Percentiles rank a stretch among this genome's conserved stretches.
These are phyloP conservation scores for Aphaenogaster ashmeadi DNA, from an alignment of 1,140 invertebrate genomes.

Conservation along the genomic window DNA sequence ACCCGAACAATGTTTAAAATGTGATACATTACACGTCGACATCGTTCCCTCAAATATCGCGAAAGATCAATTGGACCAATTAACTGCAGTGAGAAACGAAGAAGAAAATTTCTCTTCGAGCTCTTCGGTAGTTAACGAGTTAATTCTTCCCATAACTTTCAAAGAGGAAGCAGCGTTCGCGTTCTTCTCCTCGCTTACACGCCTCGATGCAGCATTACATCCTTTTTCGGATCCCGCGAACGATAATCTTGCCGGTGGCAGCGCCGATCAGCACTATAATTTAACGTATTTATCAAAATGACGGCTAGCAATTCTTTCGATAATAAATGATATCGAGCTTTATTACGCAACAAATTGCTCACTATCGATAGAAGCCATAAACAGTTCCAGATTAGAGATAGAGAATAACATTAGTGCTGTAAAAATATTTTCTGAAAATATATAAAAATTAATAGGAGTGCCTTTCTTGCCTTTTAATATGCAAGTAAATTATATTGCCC, in stretches of 20 bases:
- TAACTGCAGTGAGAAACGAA: not conserved
- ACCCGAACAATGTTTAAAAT: not conserved
- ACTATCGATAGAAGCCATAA: not conserved
- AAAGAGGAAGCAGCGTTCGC: constrained; percentile 18
- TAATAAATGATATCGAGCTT: constrained; percentile 29
- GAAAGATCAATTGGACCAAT: not conserved
- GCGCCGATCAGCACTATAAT: not conserved
- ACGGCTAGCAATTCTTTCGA: not conserved
- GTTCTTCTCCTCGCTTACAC: not conserved
- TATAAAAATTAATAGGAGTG: too few species aligned
- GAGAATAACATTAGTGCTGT: not conserved
- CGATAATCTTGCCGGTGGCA: not conserved
- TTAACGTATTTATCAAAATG: constrained; percentile 14
- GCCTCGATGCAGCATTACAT: not conserved
- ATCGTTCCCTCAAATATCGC: constrained; percentile 10
- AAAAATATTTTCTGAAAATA: not conserved
- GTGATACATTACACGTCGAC: not conserved
- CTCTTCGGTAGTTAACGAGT: not conserved
- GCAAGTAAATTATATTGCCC: not conserved
- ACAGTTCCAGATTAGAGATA: not conserved
- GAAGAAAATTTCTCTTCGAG: constrained; percentile 24
- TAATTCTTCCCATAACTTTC: constrained; percentile 40
- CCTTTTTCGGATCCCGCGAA: not conserved
- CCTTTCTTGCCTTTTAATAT: not conserved
- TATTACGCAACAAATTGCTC: not conserved